These are phyloP conservation scores for Drosophila subpulchrella DNA, from an alignment of 1,140 invertebrate genomes.

Conservation along the genomic window DNA sequence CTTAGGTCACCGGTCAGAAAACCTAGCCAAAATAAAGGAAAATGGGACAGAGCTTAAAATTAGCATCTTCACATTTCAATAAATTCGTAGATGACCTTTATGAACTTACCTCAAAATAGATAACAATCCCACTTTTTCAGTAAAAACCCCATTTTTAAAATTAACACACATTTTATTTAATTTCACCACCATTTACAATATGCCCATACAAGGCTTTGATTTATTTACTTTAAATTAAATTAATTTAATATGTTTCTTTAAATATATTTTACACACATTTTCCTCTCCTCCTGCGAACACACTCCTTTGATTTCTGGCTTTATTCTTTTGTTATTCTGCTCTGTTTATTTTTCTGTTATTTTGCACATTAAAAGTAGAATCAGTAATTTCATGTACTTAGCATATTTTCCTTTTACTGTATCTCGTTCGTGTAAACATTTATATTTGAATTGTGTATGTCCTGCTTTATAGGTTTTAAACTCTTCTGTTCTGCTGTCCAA, in stretches of 20 bases:
- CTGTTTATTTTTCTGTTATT: constrained; percentile 33
- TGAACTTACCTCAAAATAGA: neutral
- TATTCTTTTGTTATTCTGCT: constrained; percentile 10
- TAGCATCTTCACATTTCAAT: neutral
- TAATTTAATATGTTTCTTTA: constrained; percentile 61
- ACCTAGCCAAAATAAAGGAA: neutral
- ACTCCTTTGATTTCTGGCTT: constrained; percentile 47
- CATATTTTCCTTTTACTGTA: constrained; percentile 15
- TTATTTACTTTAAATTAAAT: constrained; percentile 69
- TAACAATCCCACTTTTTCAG: neutral
- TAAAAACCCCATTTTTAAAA: constrained; percentile 41
- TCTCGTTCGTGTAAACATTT: constrained; percentile 48
- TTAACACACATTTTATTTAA: constrained; percentile 77
- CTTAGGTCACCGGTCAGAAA: constrained; percentile 24
- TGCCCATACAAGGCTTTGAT: constrained; percentile 63
- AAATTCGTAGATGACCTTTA: neutral
- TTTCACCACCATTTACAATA: constrained; percentile 78
- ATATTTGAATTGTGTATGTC: constrained; percentile 45
- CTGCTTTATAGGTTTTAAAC: constrained; percentile 38
- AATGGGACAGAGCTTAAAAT: neutral
- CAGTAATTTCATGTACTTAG: constrained; percentile 46
- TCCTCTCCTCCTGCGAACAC: constrained; percentile 34
- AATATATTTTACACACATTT: constrained; percentile 77
- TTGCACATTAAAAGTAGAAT: constrained; percentile 60
- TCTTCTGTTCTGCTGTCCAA: constrained; percentile 12